Evolutionary conservation across 1,140 invertebrate genomes (phyloP), one percentile per base, ranked within the genome.

Genomic region (Harlomillsia oculata): DNA sequence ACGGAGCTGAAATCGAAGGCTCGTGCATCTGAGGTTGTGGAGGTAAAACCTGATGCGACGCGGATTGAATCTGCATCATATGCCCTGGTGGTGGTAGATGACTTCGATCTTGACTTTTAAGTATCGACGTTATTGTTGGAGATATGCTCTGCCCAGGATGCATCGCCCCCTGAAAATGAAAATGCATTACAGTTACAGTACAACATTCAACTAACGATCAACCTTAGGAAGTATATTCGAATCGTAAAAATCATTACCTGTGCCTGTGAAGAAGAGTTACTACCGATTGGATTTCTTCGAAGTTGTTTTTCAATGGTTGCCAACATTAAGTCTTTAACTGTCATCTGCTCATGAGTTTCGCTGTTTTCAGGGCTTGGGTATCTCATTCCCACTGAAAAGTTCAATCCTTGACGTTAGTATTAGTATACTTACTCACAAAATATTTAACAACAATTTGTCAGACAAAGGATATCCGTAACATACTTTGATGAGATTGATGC

Each of bases 291-390:
- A 67, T 80, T 82, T 62, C 82, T 82, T 69, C 80, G 80, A 2
- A 86, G 67, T 50, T 80, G 80, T 69, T 80, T 78, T 64, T 87
- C 84, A 46, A 87, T 87, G 34, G 85, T 81, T 60, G 81, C 81
- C 34, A 81, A 70, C 72, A 87, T 80, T 18, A 87, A 74, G 70
- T 87, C 84, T 56, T 82, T 80, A 5, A 87, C 82, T 3, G 82
- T 84, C 4, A 84, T 69, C 2, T 76, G 44, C 58, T 67, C 54
- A 50, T 65, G 63, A 13, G 55, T 16, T 6, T 65, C 64, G 36
- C 21, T 56, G 28, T 20, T 43, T 45, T 65, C 60, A 51, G 56
- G 53, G 51, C 56, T 62, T 2, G 51, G 41, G 34, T 59, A 61
- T 21, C 59, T n/a, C 34, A 55, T 37, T 30, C 20, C 48, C 26